phyloP scores from a whole-genome alignment of 2,797 vertebrate species.

The Pipistrellus pygmaeus region DNA sequence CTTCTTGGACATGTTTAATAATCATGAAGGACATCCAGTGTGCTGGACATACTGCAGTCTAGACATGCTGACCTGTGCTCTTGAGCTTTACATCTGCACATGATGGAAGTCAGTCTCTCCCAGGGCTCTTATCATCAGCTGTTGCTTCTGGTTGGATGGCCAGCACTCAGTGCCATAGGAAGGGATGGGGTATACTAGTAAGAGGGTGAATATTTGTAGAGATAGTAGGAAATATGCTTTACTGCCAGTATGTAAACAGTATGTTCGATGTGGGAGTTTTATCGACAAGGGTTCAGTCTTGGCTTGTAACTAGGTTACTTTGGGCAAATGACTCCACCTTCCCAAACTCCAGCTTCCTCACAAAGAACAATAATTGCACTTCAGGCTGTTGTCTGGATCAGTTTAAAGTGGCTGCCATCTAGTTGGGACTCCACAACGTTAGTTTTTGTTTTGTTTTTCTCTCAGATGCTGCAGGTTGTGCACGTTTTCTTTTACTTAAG shows the following conservation, averaged over 20 bases:
- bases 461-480: not conserved
- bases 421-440: not conserved
- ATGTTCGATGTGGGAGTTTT: not conserved
- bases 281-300: not conserved
- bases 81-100: not conserved
- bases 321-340: not conserved
- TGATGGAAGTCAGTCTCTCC: not conserved
- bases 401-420: not conserved
- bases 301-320: not conserved
- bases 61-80: not conserved
- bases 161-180: not conserved
- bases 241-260: not conserved
- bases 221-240: not conserved
- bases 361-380: not conserved
- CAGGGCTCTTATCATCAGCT: not conserved
- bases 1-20: not conserved
- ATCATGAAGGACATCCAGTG: not conserved
- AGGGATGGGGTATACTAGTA: not conserved
- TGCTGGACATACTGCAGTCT: not conserved
- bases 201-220: not conserved
- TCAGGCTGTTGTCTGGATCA: not conserved
- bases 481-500: not conserved
- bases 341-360: not conserved
- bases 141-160: not conserved
- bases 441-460: not conserved